Base-by-base conservation (phyloP, 2,113 vertebrate genomes). In the Daphoenositta chrysoptera region DNA sequence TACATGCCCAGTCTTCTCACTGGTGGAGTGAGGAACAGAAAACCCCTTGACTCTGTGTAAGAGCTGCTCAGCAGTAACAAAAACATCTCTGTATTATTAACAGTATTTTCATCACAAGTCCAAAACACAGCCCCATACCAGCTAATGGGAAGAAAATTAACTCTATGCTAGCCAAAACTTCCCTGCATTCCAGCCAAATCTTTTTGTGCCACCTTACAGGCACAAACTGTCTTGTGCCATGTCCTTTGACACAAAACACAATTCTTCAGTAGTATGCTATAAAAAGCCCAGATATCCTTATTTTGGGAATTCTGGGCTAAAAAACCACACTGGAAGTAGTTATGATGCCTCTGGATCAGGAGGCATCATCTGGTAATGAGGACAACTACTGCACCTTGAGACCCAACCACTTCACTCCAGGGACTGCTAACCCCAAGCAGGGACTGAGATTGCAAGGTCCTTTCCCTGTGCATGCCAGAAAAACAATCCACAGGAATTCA, bases 161-260 rank as follows among this genome's bases (percentile, higher is more conserved):
- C 15, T 85, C n/a, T 42, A 47, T 8, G 12, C 7, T 39, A 64
- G 26, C 13, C n/a, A 51, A 90, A 70, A 53, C 6, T 44, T 31
- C 42, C 14, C 28, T 42, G 6, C 20, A 33, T 28, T 83, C 47
- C 6, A 2, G 28, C 8, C 51, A 66, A 69, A 42, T 9, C 2
- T 65, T 65, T 84, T 57, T 35, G 27, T 33, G 45, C 24, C 65
- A 85, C 24, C 31, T 45, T 66, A 50, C 13, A 71, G 75, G 26
- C n/a, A 7, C 61, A 37, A 54, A 53, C 1, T 0, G 13, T 37
- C n/a, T 45, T n/a, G 19, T 11, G 22, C 10, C n/a, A 3, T 2
- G 6, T 20, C 16, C 24, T 78, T n/a, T 82, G 35, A 63, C 56
- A 75, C 0, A 1, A 71, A 33, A 39, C 30, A 54, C 3, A 6